Conservation (phyloP, 2,113 vertebrate species). For the Phylloscopus trochilus region DNA sequence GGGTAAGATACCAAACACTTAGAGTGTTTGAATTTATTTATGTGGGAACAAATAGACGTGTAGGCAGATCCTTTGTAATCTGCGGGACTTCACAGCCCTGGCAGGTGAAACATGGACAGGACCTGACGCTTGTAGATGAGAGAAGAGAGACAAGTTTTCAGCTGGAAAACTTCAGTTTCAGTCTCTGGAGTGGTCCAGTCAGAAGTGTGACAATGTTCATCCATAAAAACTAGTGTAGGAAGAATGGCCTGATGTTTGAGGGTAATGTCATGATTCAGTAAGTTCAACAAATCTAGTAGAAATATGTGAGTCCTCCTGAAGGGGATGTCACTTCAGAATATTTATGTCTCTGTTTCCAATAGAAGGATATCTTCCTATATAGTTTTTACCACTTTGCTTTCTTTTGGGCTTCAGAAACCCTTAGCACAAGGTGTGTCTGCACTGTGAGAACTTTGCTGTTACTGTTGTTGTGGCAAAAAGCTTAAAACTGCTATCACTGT, state of each 20-base stretch:
- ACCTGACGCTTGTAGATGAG: neutral
- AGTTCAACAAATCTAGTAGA: neutral
- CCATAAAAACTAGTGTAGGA: neutral
- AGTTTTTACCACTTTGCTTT: neutral
- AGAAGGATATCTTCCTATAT: neutral
- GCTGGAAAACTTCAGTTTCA: neutral
- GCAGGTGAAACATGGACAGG: neutral
- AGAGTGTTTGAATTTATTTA: neutral
- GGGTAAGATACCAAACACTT: neutral
- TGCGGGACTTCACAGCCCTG: neutral
- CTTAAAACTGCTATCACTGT: neutral
- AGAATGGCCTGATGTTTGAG: neutral
- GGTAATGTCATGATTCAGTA: neutral
- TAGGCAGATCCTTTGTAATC: neutral
- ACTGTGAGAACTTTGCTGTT: neutral
- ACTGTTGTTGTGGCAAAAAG: neutral
- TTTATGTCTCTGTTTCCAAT: neutral
- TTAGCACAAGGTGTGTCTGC: neutral
- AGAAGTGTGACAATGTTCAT: neutral
- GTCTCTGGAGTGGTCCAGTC: neutral
- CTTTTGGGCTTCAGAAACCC: neutral
- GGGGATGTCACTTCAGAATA: neutral
- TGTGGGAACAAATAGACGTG: neutral
- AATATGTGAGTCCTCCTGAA: neutral
- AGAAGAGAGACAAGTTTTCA: neutral